These are phyloP conservation scores for Peromyscus attwateri DNA, from an alignment of 2,797 vertebrate genomes.

Conservation along the genomic window DNA sequence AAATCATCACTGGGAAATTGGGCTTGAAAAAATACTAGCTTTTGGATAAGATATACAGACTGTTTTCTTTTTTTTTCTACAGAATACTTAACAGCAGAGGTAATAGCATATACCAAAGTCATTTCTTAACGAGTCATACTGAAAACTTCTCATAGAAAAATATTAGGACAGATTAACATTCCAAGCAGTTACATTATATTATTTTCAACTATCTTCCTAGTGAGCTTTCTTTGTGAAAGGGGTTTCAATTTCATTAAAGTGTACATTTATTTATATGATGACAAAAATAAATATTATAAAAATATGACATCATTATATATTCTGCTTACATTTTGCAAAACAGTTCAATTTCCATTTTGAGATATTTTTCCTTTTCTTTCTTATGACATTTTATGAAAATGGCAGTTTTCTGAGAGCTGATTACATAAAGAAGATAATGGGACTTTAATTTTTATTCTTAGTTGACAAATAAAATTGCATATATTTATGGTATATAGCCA, in stretches of 20 bases:
- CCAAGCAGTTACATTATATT: background rate
- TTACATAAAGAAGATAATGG: background rate
- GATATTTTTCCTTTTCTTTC: background rate
- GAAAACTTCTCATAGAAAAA: slow-evolving; percentile 53
- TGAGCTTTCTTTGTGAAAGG: background rate
- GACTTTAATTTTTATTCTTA: slow-evolving; percentile 16
- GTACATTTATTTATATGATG: background rate
- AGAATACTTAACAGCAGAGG: slow-evolving; percentile 23
- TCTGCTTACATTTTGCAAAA: slow-evolving; percentile 53
- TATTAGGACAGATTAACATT: slow-evolving; percentile 6
- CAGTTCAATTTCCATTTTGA: slow-evolving; percentile 44
- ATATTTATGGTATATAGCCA: background rate
- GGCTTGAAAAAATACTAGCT: background rate
- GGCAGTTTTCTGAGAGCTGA: background rate
- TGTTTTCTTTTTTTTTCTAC: background rate
- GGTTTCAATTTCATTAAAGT: slow-evolving; percentile 52
- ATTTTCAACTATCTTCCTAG: slow-evolving; percentile 44
- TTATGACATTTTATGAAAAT: slow-evolving; percentile 46
- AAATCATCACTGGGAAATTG: background rate
- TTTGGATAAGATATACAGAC: background rate
- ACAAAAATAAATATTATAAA: slow-evolving; percentile 57
- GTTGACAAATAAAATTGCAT: slow-evolving; percentile 14
- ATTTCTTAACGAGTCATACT: slow-evolving; percentile 36
- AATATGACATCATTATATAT: background rate
- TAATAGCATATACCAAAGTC: slow-evolving; percentile 11